Conservation (phyloP, 2,888 invertebrate genomes). For the Leistus spinibarbis region DNA sequence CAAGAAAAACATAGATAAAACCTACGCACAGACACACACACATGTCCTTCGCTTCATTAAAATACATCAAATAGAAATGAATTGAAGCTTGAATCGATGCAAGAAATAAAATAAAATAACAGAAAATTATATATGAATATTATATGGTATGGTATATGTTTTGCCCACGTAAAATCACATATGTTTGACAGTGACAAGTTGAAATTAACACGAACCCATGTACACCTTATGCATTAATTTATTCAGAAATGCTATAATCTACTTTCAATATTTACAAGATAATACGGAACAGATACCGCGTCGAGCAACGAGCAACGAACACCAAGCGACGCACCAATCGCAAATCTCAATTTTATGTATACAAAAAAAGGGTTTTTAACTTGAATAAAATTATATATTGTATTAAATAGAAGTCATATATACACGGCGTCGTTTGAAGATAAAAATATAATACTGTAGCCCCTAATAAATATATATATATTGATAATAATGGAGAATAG, state of each 20-base stretch:
- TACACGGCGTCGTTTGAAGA: too few species aligned
- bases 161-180: conserved; percentile 33
- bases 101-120: conserved; percentile 8
- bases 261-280: conserved; percentile 38
- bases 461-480: too few species aligned
- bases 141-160: conserved; percentile 22
- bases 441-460: too few species aligned
- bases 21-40: conserved; percentile 13
- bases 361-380: not conserved
- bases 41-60: not conserved
- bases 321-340: not conserved
- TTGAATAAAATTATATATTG: too few species aligned
- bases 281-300: conserved; percentile 9
- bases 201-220: conserved; percentile 29
- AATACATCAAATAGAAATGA: not conserved
- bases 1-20: conserved; percentile 24
- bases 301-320: not conserved
- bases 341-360: conserved; percentile 1
- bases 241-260: conserved; percentile 31
- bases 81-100: conserved; percentile 12
- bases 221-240: conserved; percentile 33
- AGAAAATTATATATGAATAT: conserved; percentile 15
- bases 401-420: too few species aligned
- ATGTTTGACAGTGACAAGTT: conserved; percentile 28
- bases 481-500: too few species aligned